These are phyloP conservation scores for Dichetophora obliterata DNA, from an alignment of 2,888 invertebrate genomes.

Conservation along the genomic window DNA sequence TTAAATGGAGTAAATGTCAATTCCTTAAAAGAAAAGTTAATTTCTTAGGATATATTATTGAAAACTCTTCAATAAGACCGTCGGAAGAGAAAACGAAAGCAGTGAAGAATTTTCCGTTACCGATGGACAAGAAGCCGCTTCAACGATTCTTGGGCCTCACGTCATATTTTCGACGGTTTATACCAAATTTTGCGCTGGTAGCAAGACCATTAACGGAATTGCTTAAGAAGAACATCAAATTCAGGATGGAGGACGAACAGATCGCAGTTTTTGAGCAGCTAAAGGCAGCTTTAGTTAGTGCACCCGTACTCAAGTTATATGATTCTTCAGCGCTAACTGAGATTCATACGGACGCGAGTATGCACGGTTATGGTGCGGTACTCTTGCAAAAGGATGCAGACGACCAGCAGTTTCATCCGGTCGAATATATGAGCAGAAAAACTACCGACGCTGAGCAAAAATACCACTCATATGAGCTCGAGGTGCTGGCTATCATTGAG, in stretches of 20 bases:
- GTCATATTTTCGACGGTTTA: conserved; percentile 46
- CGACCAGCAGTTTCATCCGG: conserved; percentile 43
- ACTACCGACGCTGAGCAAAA: conserved; percentile 42
- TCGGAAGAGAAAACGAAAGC: conserved; percentile 34
- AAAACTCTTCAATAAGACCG: conserved; percentile 34
- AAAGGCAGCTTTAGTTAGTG: conserved; percentile 30
- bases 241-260: conserved; percentile 40
- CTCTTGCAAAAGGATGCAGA: neutral
- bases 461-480: conserved; percentile 50
- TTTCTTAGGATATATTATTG: conserved; percentile 44
- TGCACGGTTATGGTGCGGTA: conserved; percentile 9
- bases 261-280: conserved; percentile 40
- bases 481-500: conserved; percentile 44
- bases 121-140: conserved; percentile 34
- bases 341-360: conserved; percentile 21
- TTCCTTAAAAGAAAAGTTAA: conserved; percentile 42
- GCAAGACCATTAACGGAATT: conserved; percentile 43
- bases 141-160: conserved; percentile 46
- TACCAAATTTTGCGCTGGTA: conserved; percentile 35
- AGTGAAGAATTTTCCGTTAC: conserved; percentile 40
- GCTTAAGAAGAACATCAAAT: conserved; percentile 48
- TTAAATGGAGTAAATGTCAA: conserved; percentile 47
- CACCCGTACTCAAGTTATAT: conserved; percentile 42
- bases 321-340: neutral
- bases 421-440: conserved; percentile 44